Evolutionary conservation across 1,140 invertebrate species (phyloP).

Genomic region (Octopus bimaculoides): DNA sequence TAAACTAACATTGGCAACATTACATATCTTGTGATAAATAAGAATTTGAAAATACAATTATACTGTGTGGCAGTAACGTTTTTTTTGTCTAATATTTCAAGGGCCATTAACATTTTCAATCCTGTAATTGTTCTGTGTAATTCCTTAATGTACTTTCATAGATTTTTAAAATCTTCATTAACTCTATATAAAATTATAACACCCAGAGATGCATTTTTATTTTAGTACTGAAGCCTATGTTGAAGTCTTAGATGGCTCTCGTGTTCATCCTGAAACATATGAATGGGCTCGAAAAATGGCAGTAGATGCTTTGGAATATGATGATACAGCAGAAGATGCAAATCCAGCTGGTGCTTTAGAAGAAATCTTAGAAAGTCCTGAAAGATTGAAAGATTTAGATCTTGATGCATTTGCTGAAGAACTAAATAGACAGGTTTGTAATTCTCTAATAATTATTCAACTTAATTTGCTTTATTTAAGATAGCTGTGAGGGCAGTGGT

Average conservation of each 20-base stretch:
- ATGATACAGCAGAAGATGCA: conserved; percentile 73
- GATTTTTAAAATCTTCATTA: too few relatives aligned
- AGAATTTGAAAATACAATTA: too few relatives aligned
- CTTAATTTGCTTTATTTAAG: background rate
- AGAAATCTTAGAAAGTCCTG: conserved; percentile 92
- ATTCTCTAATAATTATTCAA: background rate
- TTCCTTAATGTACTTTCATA: too few relatives aligned
- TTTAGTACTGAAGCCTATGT: conserved; percentile 86
- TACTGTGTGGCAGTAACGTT: too few relatives aligned
- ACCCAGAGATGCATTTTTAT: background rate
- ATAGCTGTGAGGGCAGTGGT: too few relatives aligned
- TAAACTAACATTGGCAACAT: too few relatives aligned
- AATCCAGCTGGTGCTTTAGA: conserved; percentile 96
- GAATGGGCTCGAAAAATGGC: conserved; percentile 99
- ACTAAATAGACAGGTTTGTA: conserved; percentile 76
- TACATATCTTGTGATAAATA: too few relatives aligned
- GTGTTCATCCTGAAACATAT: conserved; percentile 98
- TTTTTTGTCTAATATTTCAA: too few relatives aligned
- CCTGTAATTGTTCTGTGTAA: too few relatives aligned
- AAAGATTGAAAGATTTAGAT: conserved; percentile 93
- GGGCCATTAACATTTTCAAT: too few relatives aligned
- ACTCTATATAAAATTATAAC: too few relatives aligned
- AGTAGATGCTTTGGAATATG: conserved; percentile 97
- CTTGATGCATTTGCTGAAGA: conserved; percentile 98
- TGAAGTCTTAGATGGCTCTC: conserved; percentile 94